Percentiles rank a stretch among this genome's conserved stretches.
phyloP scores from a whole-genome alignment of 1,140 invertebrate species.

The Micrasema longulum region DNA sequence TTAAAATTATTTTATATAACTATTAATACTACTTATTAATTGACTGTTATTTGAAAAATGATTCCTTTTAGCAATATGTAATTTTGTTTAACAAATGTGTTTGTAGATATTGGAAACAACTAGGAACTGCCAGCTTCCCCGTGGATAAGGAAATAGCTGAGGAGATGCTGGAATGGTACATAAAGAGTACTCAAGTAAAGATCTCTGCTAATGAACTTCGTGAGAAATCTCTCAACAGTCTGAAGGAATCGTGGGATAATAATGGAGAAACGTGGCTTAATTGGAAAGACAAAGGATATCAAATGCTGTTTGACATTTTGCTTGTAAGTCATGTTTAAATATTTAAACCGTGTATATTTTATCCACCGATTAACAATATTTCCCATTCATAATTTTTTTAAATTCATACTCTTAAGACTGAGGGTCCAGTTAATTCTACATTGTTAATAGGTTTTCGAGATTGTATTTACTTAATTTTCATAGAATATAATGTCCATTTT shows the following conservation, averaged over 20 bases:
- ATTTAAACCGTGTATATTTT: too few species aligned
- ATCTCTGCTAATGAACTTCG: conserved; percentile 41
- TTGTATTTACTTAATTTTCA: too few species aligned
- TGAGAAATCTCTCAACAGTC: conserved; percentile 61
- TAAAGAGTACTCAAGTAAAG: conserved; percentile 45
- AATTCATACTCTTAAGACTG: too few species aligned
- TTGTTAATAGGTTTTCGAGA: too few species aligned
- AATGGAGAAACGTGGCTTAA: conserved; percentile 63
- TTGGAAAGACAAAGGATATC: conserved; percentile 64
- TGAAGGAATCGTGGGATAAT: conserved; percentile 59
- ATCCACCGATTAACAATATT: too few species aligned
- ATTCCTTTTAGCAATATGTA: background rate
- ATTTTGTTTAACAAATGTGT: background rate
- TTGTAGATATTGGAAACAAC: conserved; percentile 24
- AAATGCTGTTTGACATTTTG: conserved; percentile 61
- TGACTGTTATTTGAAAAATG: too few species aligned
- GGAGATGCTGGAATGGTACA: conserved; percentile 44
- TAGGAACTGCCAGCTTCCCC: conserved; percentile 20
- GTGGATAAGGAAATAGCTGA: conserved; percentile 40
- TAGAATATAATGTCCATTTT: too few species aligned
- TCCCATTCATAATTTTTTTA: too few species aligned
- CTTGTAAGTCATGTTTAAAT: too few species aligned
- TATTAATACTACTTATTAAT: too few species aligned
- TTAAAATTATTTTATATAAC: too few species aligned
- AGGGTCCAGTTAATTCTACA: too few species aligned